A percentile compares a stretch with the other conserved stretches of the same genome.
These are phyloP conservation scores for Thumatha senex DNA, from an alignment of 2,888 invertebrate species.

Conservation along the genomic window DNA sequence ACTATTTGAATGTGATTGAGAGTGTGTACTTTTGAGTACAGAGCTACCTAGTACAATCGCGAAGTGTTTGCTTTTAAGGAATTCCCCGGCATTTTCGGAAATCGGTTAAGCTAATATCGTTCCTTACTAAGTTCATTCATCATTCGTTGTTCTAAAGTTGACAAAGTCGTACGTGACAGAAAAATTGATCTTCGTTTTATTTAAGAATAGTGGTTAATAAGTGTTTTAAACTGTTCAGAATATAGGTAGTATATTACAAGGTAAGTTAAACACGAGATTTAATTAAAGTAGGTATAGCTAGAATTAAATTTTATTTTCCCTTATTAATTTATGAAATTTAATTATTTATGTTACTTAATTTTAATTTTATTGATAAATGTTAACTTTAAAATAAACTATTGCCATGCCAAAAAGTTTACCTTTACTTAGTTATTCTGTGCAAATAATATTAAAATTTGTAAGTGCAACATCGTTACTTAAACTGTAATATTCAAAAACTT, in stretches of 20 bases:
- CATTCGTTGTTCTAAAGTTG: conserved; percentile 52
- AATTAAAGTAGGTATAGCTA: neutral
- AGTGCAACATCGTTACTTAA: too few relatives aligned
- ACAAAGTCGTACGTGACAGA: conserved; percentile 43
- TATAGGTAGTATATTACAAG: conserved; percentile 9
- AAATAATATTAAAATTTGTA: too few relatives aligned
- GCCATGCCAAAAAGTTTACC: too few relatives aligned
- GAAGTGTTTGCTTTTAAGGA: conserved; percentile 33
- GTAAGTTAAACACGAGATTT: conserved; percentile 13
- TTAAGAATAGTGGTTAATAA: conserved; percentile 1
- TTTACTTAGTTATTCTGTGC: too few relatives aligned
- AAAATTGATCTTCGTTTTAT: conserved; percentile 8
- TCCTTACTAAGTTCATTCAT: conserved; percentile 10
- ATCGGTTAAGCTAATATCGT: conserved; percentile 4
- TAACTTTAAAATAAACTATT: too few relatives aligned
- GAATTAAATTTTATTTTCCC: too few relatives aligned
- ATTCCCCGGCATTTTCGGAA: conserved; percentile 22
- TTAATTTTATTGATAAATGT: too few relatives aligned
- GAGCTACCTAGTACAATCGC: neutral
- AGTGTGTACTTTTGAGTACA: too few relatives aligned
- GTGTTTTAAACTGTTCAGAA: neutral
- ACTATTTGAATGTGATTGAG: too few relatives aligned
- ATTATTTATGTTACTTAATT: too few relatives aligned
- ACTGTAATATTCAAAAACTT: too few relatives aligned
- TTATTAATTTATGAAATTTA: too few relatives aligned